A percentile compares a stretch with the other conserved stretches of the same genome.
These are phyloP conservation scores for Asteroscopus sphinx DNA, from an alignment of 2,888 invertebrate genomes.

Conservation along the genomic window DNA sequence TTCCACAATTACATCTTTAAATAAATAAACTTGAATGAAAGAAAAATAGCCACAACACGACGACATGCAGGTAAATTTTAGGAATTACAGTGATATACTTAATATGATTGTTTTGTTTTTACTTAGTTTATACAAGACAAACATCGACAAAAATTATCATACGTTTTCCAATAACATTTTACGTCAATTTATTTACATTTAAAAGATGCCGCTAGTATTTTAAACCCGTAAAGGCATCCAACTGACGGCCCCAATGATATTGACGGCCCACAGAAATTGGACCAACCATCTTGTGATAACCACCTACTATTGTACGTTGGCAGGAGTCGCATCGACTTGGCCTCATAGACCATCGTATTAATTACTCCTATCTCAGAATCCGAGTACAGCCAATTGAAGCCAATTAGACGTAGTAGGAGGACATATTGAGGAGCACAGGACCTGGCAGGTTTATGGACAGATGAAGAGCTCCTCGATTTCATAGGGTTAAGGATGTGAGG, in stretches of 20 bases:
- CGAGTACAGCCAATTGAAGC: slow-evolving; percentile 72
- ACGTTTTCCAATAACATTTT: no score
- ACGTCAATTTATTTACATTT: no score
- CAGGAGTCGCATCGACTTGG: slow-evolving; percentile 8
- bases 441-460: slow-evolving; percentile 26
- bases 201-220: no score
- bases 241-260: no score
- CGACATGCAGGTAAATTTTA: no score
- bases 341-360: slow-evolving; percentile 64
- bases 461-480: slow-evolving; percentile 39
- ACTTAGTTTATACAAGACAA: no score
- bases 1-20: no score
- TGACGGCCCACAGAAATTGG: slow-evolving; percentile 14
- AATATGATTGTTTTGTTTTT: no score
- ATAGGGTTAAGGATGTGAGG: slow-evolving; percentile 39
- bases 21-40: no score
- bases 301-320: slow-evolving; percentile 24
- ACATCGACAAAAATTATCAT: no score
- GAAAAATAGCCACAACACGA: no score
- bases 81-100: no score
- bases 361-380: slow-evolving; percentile 71
- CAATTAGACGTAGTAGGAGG: slow-evolving; percentile 68
- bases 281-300: slow-evolving; percentile 25
- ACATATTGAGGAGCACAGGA: slow-evolving; percentile 38
- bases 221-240: neutral